These are phyloP conservation scores for Erebia epiphron DNA, from an alignment of 2,888 invertebrate genomes.

Conservation along the genomic window DNA sequence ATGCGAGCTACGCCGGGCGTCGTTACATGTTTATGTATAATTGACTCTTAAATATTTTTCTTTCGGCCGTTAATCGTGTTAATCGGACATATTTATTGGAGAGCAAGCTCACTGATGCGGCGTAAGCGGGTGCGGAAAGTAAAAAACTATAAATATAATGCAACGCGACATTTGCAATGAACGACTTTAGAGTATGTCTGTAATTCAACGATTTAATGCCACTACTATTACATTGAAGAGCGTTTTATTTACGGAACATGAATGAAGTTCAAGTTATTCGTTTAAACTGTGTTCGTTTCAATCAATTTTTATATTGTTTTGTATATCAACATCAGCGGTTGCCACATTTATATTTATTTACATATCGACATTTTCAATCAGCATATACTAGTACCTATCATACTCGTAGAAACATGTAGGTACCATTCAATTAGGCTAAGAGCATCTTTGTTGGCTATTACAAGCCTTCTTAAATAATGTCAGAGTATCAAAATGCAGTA, in stretches of 20 bases:
- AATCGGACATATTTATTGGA: conserved; percentile 73
- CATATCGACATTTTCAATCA: too few species aligned
- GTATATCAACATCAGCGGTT: background rate
- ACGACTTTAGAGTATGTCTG: conserved; percentile 24
- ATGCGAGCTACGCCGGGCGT: conserved; percentile 67
- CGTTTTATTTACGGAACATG: conserved; percentile 1
- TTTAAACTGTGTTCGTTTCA: background rate
- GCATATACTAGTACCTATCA: too few species aligned
- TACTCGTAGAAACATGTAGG: too few species aligned
- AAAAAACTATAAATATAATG: conserved; percentile 31
- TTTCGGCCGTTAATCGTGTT: conserved; percentile 71
- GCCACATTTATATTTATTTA: too few species aligned
- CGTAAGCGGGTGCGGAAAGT: conserved; percentile 34
- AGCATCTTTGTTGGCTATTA: too few species aligned
- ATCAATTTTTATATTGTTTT: background rate
- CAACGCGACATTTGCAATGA: conserved; percentile 13
- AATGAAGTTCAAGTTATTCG: conserved; percentile 7
- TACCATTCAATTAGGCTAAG: too few species aligned
- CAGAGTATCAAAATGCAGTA: too few species aligned
- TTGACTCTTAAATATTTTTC: conserved; percentile 77
- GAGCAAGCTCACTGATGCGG: conserved; percentile 45
- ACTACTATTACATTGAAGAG: conserved; percentile 5
- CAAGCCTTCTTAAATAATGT: too few species aligned
- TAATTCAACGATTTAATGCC: conserved; percentile 12
- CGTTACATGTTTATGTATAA: conserved; percentile 71